Evolutionary conservation across 1,140 invertebrate genomes (phyloP), one percentile per base, ranked within the genome.

Genomic region (Acromyrmex echinatior): DNA sequence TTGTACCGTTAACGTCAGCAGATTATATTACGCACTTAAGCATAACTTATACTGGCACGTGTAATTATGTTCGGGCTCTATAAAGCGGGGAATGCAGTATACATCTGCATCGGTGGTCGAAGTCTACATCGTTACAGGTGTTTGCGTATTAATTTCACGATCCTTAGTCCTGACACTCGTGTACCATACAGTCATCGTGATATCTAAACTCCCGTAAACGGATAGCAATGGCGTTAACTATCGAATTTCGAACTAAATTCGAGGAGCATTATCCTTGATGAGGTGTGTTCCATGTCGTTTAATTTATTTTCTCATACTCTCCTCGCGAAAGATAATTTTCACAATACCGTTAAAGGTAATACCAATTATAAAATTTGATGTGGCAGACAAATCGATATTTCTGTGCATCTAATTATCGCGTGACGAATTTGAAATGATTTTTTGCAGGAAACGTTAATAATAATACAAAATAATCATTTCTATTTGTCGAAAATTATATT

Each of bases 21-120:
- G 77, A 91, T 91, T 87, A 87, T 84, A 91, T 91, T 91, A 91
- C 90, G 86, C 82, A 84, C 89, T 91, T 91, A 87, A 91, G 82
- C 89, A 87, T 91, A 91, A 91, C 89, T 91, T 80, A 86, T 71
- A 78, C 89, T 74, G 71, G 68, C 85, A 80, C 71, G 82, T 85
- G 78, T 91, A 91, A 90, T 90, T 90, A 90, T 90, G 88, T 65
- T 82, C 84, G 39, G 39, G n/a, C n/a, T 25, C 35, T 51, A 58
- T 68, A 87, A 73, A 88, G 68, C 45, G 25, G 39, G 21, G 18
- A 78, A 81, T 60, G 28, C 31, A 71, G 53, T 39, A 45, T 35
- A 81, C 63, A 79, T 80, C 77, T 68, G 81, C 39, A 80, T 79
- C 35, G 16, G 79, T 39, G 21, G 25, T 81, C 16, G 73, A 63